Evolutionary conservation across 1,140 invertebrate genomes (phyloP).

Genomic region (Lepidurus couesii): DNA sequence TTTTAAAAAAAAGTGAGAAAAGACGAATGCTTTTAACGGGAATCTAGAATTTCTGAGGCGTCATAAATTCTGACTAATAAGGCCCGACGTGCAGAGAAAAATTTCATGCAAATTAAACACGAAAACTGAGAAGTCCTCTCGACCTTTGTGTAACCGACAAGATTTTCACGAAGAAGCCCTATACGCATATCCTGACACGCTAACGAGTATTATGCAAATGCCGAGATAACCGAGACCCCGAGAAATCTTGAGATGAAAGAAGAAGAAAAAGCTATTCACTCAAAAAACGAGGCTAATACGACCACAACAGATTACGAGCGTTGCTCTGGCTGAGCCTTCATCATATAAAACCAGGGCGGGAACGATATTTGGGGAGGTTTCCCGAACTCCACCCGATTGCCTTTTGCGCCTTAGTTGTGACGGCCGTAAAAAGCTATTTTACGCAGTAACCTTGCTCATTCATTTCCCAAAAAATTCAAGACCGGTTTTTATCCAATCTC

Average conservation of each 20-base stretch:
- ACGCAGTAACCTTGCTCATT: not conserved
- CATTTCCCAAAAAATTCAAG: not conserved
- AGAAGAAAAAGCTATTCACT: not conserved
- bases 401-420: not conserved
- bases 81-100: not conserved
- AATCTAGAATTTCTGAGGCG: not conserved
- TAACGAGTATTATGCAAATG: constrained; percentile 19
- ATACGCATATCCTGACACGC: constrained; percentile 14
- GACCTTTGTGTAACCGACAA: not conserved
- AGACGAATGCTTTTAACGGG: not conserved
- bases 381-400: constrained; percentile 8
- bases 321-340: not conserved
- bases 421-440: not conserved
- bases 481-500: not conserved
- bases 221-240: not conserved
- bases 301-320: not conserved
- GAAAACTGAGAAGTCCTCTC: not conserved
- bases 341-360: constrained; percentile 16
- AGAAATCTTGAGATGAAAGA: not conserved
- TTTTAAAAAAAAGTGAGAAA: not conserved
- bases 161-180: not conserved
- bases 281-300: not conserved
- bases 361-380: constrained; percentile 2
- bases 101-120: constrained; percentile 16
- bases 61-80: not conserved